A percentile compares a stretch with the other conserved stretches of the same genome.
Conservation (phyloP, 2,888 invertebrate genomes). For the Prosopocoilus inquinatus region DNA sequence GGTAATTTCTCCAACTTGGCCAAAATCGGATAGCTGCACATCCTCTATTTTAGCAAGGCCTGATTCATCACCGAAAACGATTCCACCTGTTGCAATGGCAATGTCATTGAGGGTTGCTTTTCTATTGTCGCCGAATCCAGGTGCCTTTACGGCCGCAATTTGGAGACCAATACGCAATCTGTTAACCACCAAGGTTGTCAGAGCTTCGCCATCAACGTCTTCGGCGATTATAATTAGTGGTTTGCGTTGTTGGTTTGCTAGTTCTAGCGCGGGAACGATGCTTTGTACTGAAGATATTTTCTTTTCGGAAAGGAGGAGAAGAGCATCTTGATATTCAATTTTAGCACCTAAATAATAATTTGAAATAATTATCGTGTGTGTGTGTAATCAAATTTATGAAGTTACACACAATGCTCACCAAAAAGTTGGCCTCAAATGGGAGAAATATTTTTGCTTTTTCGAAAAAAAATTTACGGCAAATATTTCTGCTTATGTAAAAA, state of each 20-base stretch:
- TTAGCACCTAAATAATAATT: conserved; percentile 64
- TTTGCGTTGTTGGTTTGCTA: conserved; percentile 91
- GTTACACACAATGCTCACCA: not conserved
- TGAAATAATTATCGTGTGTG: no score
- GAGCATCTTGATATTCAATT: conserved; percentile 96
- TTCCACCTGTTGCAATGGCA: conserved; percentile 52
- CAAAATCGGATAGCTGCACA: conserved; percentile 48
- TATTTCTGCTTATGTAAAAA: no score
- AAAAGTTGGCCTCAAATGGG: no score
- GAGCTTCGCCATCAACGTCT: conserved; percentile 55
- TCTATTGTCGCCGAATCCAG: conserved; percentile 54
- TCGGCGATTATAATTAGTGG: conserved; percentile 79
- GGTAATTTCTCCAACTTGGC: conserved; percentile 51
- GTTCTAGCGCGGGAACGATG: conserved; percentile 94
- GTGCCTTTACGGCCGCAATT: conserved; percentile 54
- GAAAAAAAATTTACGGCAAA: no score
- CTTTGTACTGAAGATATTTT: conserved; percentile 97
- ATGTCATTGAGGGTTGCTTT: conserved; percentile 53
- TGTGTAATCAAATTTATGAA: conserved; percentile 39
- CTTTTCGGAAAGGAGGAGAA: conserved; percentile 93
- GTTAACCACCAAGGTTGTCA: conserved; percentile 53
- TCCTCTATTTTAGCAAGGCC: conserved; percentile 52
- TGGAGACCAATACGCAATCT: conserved; percentile 52
- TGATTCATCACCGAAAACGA: conserved; percentile 51
- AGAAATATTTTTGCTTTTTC: not conserved